phyloP scores from a whole-genome alignment of 2,113 vertebrate species.

The Galbula dea region DNA sequence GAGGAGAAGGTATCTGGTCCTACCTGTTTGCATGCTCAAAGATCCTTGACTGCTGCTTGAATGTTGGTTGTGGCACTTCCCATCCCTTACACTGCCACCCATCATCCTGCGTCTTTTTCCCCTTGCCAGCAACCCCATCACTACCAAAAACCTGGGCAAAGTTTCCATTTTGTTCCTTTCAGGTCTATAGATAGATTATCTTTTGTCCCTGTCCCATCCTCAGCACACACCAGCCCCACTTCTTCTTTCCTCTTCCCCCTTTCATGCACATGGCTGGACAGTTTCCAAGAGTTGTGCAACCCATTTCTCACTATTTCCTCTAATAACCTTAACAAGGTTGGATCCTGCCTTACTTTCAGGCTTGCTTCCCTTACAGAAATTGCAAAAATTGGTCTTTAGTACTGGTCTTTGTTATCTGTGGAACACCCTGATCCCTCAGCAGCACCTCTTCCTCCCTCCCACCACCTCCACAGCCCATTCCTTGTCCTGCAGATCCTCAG shows the following conservation, averaged over 20 bases:
- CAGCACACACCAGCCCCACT: neutral
- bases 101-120: neutral
- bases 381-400: neutral
- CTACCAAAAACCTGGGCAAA: neutral
- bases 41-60: neutral
- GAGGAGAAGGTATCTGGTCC: neutral
- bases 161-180: neutral
- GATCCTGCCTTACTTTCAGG: neutral
- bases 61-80: neutral
- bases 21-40: neutral
- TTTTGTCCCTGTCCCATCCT: neutral
- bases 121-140: neutral
- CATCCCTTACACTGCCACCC: neutral
- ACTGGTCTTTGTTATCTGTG: neutral
- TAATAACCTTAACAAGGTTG: neutral
- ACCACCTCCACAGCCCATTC: fast-evolving
- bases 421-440: neutral
- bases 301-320: neutral
- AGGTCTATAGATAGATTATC: neutral
- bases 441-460: neutral
- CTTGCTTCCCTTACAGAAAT: neutral
- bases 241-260: constrained; percentile 12
- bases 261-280: neutral
- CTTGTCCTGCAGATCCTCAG: neutral
- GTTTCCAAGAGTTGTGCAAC: neutral